A percentile compares a stretch with the other conserved stretches of the same genome.
These are phyloP conservation scores for Monochamus alternatus DNA, from an alignment of 2,888 invertebrate species.

Conservation along the genomic window DNA sequence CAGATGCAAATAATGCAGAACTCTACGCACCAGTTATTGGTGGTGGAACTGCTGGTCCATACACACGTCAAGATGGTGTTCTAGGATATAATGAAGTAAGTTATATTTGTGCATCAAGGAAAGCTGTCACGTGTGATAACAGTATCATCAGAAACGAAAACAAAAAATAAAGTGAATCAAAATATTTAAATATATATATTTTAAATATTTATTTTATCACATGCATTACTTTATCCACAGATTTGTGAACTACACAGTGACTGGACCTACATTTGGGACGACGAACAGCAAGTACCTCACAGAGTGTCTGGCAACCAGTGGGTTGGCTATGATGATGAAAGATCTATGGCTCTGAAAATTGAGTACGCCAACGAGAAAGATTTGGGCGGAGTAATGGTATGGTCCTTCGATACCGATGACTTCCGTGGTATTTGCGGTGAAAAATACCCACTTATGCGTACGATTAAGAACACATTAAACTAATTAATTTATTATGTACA, in stretches of 20 bases:
- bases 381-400: slow-evolving; percentile 79
- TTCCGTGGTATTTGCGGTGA: slow-evolving; percentile 77
- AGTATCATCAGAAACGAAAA: too few species aligned
- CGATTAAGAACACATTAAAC: slow-evolving; percentile 42
- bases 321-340: slow-evolving; percentile 79
- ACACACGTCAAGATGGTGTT: slow-evolving; percentile 77
- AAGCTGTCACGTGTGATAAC: too few species aligned
- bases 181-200: too few species aligned
- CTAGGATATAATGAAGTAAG: slow-evolving; percentile 82
- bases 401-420: slow-evolving; percentile 87
- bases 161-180: too few species aligned
- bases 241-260: slow-evolving; percentile 60
- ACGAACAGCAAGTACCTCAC: slow-evolving; percentile 73
- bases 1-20: slow-evolving; percentile 67
- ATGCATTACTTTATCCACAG: slow-evolving; percentile 46
- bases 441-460: slow-evolving; percentile 53
- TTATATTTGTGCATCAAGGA: too few species aligned
- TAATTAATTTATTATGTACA: not conserved
- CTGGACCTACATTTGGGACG: slow-evolving; percentile 64
- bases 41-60: slow-evolving; percentile 77
- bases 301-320: slow-evolving; percentile 75
- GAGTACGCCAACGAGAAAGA: slow-evolving; percentile 54
- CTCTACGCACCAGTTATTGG: slow-evolving; percentile 76
- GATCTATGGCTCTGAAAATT: slow-evolving; percentile 73
- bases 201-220: too few species aligned